Evolutionary conservation across 2,113 vertebrate species (phyloP).

Genomic region (Chiloscyllium plagiosum): DNA sequence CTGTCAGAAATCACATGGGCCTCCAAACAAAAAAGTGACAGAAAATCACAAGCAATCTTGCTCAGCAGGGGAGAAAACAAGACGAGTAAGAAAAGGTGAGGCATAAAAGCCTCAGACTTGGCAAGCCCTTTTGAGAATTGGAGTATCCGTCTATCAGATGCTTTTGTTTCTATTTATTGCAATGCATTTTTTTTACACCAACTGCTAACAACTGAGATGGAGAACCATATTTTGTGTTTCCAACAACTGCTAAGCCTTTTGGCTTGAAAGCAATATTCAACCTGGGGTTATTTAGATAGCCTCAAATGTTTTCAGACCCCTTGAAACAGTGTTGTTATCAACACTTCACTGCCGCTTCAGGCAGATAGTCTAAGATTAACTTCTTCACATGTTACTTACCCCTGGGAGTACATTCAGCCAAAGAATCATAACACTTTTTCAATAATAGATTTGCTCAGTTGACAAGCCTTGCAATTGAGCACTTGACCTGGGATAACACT

Average conservation of each 20-base stretch:
- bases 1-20: slow-evolving; percentile 4
- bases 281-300: background rate
- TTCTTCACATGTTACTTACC: background rate
- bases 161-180: background rate
- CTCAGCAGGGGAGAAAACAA: background rate
- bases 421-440: background rate
- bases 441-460: background rate
- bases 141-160: background rate
- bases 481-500: background rate
- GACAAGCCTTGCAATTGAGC: background rate
- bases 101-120: background rate
- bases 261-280: background rate
- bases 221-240: background rate
- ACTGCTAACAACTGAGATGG: background rate
- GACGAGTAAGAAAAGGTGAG: background rate
- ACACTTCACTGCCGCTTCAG: background rate
- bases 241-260: background rate
- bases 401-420: background rate
- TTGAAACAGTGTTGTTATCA: background rate
- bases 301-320: background rate
- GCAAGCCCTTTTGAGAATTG: background rate
- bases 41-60: slow-evolving; percentile 23
- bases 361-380: background rate
- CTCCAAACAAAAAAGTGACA: slow-evolving; percentile 4
- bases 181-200: background rate